Percentiles rank a stretch among this genome's conserved stretches.
Conservation (phyloP, 2,113 vertebrate species). For the Colaptes auratus region DNA sequence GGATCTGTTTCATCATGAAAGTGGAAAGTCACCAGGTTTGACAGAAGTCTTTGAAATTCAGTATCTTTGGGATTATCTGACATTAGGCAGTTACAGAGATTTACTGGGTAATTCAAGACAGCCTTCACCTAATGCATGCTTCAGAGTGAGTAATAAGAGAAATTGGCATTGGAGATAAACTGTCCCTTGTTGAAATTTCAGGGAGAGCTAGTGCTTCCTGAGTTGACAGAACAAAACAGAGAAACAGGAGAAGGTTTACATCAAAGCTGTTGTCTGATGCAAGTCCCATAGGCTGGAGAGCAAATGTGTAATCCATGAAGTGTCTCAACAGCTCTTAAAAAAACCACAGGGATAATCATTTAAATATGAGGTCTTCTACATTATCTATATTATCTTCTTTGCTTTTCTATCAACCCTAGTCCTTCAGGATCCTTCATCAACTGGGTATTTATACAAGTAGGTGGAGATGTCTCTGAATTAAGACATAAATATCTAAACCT, state of each 20-base stretch:
- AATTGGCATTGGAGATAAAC: slow-evolving; percentile 30
- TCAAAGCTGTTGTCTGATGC: neutral
- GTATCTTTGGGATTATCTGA: slow-evolving; percentile 7
- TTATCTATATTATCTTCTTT: neutral
- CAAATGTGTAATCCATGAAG: neutral
- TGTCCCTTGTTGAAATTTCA: slow-evolving; percentile 44
- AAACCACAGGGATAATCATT: neutral
- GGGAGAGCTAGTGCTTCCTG: slow-evolving; percentile 19
- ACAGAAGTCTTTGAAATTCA: neutral
- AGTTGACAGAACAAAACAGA: neutral
- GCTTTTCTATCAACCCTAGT: neutral
- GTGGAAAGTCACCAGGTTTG: neutral
- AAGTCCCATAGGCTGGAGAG: neutral
- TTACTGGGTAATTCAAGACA: slow-evolving; percentile 29
- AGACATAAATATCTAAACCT: neutral
- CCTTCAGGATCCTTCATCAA: neutral
- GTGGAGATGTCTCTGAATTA: neutral
- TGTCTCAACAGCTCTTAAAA: neutral
- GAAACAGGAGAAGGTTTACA: neutral
- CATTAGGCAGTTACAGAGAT: slow-evolving; percentile 2
- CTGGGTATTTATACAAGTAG: neutral
- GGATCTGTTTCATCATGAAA: neutral
- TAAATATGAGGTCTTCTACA: neutral
- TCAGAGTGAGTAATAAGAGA: slow-evolving; percentile 16
- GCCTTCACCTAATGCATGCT: neutral